Base-by-base conservation (phyloP, 2,797 vertebrate species). In the Falco berigora region DNA sequence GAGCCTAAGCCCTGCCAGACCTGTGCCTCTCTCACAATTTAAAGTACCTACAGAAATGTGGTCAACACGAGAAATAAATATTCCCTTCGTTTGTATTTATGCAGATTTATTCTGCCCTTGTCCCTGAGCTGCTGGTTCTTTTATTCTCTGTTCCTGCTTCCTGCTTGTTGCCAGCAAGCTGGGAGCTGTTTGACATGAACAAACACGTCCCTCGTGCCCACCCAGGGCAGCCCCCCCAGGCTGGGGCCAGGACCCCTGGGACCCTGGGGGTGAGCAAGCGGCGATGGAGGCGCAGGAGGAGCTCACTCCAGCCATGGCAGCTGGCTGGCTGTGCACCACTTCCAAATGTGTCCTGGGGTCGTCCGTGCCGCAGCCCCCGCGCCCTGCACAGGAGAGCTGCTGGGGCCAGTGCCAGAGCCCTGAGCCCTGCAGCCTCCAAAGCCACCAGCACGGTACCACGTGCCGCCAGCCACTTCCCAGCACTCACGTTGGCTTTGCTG, bases 81-180 rank as follows among this genome's bases (percentile, higher is more conserved):
- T 69, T 92, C 81, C 74, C 63, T 63, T 93, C 74, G 4, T 85
- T 92, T 87, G 80, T 86, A 63, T 85, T 85, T 92, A 94, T 94
- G 96, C 89, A 94, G 84, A 93, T 96, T 92, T 92, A 93, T 97
- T 94, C 96, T 91, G 67, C 47, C 78, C 71, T 73, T 76, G 71
- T 79, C 87, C 88, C 91, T 24, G 30, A 63, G 86, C 91, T 85
- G 71, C 91, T 91, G 74, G 40, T 79, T 88, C 72, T 49, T 76
- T 80, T 14, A 64, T 61, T 62, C 68, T 36, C 52, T 40, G 10
- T 9, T 85, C 52, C 61, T 42, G 86, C 71, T 82, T 28, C 56
- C 44, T 0, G 22, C 46, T 53, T 78, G 79, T 85, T 76, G 68
- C 81, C 87, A 66, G 92, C 0, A 16, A 86, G 64, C 64, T 32